phyloP scores from a whole-genome alignment of 2,113 vertebrate species.

The Excalfactoria chinensis region DNA sequence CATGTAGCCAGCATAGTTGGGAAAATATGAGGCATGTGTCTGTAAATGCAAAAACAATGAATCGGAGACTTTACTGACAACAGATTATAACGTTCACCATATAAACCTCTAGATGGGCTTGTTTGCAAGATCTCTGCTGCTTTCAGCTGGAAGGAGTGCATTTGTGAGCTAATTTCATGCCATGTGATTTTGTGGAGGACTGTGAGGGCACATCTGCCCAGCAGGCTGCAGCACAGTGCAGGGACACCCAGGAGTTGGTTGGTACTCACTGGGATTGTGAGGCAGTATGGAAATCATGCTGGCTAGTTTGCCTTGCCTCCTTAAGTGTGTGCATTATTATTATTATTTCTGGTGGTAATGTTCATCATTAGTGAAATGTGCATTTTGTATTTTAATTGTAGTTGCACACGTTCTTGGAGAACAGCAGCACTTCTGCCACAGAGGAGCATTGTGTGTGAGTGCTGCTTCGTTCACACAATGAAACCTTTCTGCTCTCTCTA shows the following conservation, averaged over 20 bases:
- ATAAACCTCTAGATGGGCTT: neutral
- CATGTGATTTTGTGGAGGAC: neutral
- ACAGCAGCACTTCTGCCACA: neutral
- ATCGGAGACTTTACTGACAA: neutral
- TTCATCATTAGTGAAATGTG: neutral
- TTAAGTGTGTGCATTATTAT: neutral
- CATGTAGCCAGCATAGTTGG: neutral
- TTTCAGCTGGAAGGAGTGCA: neutral
- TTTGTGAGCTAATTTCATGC: neutral
- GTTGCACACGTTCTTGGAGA: neutral
- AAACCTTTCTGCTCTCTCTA: fast-evolving
- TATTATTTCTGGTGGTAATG: neutral
- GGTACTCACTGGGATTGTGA: neutral
- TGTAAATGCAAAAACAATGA: neutral
- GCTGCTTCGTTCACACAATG: fast-evolving
- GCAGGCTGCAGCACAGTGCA: fast-evolving
- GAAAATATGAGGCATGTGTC: neutral
- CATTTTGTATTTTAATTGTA: neutral
- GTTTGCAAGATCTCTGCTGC: neutral
- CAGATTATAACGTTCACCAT: neutral
- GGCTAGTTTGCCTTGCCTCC: neutral
- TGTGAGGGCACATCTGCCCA: neutral
- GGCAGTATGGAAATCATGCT: neutral
- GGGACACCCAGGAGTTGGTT: fast-evolving
- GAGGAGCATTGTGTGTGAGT: neutral